Conservation (phyloP, 2,113 vertebrate species). For the Peucedramus taeniatus region DNA sequence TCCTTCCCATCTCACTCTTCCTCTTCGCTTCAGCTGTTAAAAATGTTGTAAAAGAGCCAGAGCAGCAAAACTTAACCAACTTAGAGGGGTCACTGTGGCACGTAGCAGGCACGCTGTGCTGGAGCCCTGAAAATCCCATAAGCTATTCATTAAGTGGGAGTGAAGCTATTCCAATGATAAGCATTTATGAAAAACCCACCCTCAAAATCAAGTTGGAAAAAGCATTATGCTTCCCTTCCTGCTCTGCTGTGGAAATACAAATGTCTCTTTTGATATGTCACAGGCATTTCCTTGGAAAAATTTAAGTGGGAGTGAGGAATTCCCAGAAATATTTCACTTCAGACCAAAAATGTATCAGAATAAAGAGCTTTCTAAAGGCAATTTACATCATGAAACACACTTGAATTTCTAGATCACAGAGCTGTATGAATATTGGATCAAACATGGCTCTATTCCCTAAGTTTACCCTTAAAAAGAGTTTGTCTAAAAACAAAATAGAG, state of each 20-base stretch:
- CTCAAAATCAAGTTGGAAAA: neutral
- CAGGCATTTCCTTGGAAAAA: slow-evolving; percentile 6
- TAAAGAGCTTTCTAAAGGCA: neutral
- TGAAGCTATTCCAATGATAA: neutral
- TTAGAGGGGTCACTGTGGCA: neutral
- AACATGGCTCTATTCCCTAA: neutral
- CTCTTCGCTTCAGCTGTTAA: neutral
- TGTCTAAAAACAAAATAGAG: neutral
- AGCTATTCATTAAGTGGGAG: neutral
- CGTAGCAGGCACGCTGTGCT: neutral
- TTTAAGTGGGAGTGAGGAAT: neutral
- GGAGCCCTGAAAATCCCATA: neutral
- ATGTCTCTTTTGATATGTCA: neutral
- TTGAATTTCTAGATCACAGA: neutral
- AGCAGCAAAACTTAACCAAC: neutral
- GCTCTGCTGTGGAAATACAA: neutral
- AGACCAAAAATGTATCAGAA: neutral
- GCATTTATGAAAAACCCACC: neutral
- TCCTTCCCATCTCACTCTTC: neutral
- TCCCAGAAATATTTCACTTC: slow-evolving; percentile 1
- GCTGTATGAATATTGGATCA: neutral
- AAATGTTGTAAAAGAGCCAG: neutral
- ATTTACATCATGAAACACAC: neutral
- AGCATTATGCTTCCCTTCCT: neutral
- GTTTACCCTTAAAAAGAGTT: neutral